Conservation (phyloP, 2,797 vertebrate genomes). For the Loris lydekkerianus region DNA sequence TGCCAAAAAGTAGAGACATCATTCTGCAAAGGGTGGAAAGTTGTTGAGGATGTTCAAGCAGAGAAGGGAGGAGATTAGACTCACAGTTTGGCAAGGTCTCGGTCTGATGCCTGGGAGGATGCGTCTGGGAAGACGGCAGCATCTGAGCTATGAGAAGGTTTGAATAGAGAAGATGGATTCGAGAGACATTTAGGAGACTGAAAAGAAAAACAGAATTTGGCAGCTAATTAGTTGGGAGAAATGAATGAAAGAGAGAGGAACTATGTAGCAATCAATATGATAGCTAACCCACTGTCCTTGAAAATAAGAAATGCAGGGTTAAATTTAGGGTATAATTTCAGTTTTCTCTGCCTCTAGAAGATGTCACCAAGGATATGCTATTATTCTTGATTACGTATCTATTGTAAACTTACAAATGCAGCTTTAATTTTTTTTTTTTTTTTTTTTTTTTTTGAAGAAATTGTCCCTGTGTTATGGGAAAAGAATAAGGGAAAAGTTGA, state of each 20-base stretch:
- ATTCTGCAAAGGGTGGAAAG: background rate
- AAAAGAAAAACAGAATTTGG: background rate
- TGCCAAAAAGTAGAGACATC: background rate
- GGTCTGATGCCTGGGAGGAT: background rate
- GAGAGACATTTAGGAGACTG: background rate
- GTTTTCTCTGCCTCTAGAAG: background rate
- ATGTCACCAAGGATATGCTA: background rate
- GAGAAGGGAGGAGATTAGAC: background rate
- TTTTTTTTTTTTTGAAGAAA: slow-evolving; percentile 32
- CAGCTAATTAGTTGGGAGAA: background rate
- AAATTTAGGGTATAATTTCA: background rate
- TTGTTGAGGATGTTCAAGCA: slow-evolving; percentile 14
- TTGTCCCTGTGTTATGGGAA: slow-evolving; percentile 51
- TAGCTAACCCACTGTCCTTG: background rate
- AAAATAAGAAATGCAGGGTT: slow-evolving; percentile 6
- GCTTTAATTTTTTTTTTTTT: slow-evolving; percentile 31
- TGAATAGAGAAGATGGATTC: background rate
- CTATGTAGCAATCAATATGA: background rate
- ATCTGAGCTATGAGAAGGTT: background rate
- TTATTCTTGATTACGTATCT: slow-evolving; percentile 14
- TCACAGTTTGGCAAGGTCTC: background rate
- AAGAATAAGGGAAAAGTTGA: slow-evolving; percentile 35
- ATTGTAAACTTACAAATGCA: slow-evolving; percentile 22
- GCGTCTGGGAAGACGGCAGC: background rate
- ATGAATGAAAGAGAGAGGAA: background rate